These are phyloP conservation scores for Pachymerium ferrugineum DNA, from an alignment of 2,888 invertebrate genomes.

Conservation along the genomic window DNA sequence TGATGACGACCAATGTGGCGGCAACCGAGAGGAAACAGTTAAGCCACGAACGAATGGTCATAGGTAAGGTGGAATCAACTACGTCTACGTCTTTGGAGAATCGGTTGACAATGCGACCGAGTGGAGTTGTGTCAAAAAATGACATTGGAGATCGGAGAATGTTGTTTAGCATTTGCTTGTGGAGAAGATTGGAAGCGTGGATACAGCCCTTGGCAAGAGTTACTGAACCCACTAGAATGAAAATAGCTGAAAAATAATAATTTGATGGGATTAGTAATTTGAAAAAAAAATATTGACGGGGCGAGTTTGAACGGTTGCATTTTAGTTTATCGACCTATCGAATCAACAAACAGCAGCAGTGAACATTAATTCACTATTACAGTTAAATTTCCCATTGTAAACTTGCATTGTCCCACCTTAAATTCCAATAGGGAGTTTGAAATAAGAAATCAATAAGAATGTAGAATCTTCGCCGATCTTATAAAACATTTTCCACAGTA, in stretches of 20 bases:
- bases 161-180: constrained; percentile 39
- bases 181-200: constrained; percentile 41
- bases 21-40: constrained; percentile 43
- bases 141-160: constrained; percentile 54
- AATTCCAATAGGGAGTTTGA: too few species aligned
- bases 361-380: too few species aligned
- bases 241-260: constrained; percentile 38
- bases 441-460: too few species aligned
- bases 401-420: too few species aligned
- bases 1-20: constrained; percentile 42
- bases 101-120: constrained; percentile 63
- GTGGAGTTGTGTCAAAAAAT: constrained; percentile 71
- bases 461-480: too few species aligned
- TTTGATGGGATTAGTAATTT: neutral
- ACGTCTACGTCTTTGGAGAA: constrained; percentile 64
- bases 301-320: too few species aligned
- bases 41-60: constrained; percentile 65
- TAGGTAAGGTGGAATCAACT: constrained; percentile 60
- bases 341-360: too few species aligned
- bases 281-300: too few species aligned
- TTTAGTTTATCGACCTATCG: too few species aligned
- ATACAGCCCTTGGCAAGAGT: constrained; percentile 42
- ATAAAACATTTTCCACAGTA: too few species aligned
- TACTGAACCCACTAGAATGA: constrained; percentile 40
- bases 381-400: too few species aligned